Conservation (phyloP, 2,113 vertebrate genomes). For the Neolamprologus sp. region DNA sequence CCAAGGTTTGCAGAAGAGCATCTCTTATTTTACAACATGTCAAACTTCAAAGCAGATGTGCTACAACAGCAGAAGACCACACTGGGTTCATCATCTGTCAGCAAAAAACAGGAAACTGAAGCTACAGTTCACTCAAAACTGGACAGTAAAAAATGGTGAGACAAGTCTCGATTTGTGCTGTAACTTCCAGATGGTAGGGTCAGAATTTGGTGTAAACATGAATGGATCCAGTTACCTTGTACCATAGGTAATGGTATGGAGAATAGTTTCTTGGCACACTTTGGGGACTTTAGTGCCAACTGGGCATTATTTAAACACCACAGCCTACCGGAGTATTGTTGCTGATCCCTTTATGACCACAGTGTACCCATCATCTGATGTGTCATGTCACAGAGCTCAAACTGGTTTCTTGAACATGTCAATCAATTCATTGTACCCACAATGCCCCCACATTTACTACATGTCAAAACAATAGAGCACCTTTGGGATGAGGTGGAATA, state of each 20-base stretch:
- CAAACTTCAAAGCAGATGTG: background rate
- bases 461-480: background rate
- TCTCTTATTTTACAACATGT: background rate
- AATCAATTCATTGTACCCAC: background rate
- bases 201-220: background rate
- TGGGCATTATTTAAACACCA: background rate
- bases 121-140: background rate
- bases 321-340: background rate
- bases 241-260: background rate
- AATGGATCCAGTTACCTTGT: background rate
- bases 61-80: background rate
- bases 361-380: background rate
- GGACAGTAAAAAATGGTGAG: background rate
- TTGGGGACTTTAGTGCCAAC: background rate
- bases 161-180: background rate
- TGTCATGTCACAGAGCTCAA: background rate
- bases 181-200: background rate
- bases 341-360: background rate
- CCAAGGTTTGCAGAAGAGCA: background rate
- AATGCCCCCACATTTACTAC: background rate
- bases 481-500: background rate
- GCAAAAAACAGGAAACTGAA: background rate
- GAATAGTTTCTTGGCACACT: background rate
- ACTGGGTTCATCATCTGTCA: background rate
- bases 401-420: background rate